Evolutionary conservation across 2,888 invertebrate species (phyloP).

Genomic region (Cataglyphis albicans): DNA sequence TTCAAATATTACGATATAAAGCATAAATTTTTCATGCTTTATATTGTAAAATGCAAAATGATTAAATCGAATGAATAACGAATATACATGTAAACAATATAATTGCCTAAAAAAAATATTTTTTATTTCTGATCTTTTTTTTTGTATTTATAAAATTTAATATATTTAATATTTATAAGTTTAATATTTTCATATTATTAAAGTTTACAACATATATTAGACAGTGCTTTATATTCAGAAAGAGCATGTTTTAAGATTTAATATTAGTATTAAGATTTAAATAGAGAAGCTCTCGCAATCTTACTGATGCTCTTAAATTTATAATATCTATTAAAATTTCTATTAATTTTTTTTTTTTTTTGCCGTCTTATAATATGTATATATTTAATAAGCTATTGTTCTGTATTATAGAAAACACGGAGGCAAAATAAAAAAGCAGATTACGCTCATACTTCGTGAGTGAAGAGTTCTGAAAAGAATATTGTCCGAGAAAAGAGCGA

Average conservation of each 20-base stretch:
- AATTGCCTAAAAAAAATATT: not conserved
- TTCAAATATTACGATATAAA: not conserved
- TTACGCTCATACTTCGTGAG: not conserved
- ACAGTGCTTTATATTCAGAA: not conserved
- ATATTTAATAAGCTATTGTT: not conserved
- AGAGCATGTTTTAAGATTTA: not conserved
- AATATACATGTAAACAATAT: not conserved
- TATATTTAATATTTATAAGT: constrained; percentile 12
- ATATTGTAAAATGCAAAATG: not conserved
- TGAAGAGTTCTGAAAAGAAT: constrained; percentile 45
- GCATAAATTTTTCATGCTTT: not conserved
- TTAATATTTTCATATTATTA: not conserved
- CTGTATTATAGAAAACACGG: not conserved
- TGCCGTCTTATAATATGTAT: not conserved
- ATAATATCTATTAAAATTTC: not conserved
- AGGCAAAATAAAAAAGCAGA: not conserved
- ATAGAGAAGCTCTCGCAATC: not conserved
- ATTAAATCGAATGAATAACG: not conserved
- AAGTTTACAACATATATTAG: constrained; percentile 1
- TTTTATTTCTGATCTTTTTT: not conserved
- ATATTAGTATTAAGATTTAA: not conserved
- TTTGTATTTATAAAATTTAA: not conserved
- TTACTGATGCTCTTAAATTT: not conserved
- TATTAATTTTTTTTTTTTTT: not conserved
- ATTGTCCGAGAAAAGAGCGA: constrained; percentile 34